phyloP scores from a whole-genome alignment of 2,888 invertebrate genomes.

The Lepidochrysops patricia region DNA sequence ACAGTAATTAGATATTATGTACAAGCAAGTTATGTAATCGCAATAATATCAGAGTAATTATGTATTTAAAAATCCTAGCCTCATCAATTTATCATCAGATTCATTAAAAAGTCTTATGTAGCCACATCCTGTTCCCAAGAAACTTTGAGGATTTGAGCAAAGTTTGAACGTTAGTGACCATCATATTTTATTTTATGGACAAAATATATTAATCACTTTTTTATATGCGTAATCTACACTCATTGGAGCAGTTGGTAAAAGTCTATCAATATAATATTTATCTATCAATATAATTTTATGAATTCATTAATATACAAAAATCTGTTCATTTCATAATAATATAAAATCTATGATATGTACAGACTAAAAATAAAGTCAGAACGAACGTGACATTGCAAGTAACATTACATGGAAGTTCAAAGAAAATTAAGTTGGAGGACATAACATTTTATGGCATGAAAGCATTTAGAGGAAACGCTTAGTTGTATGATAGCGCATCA shows the following conservation, averaged over 20 bases:
- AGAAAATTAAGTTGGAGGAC: conserved; percentile 10
- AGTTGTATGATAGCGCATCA: conserved; percentile 36
- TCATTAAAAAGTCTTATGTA: not conserved
- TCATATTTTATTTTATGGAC: not conserved
- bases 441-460: conserved; percentile 24
- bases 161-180: not conserved
- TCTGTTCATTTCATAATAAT: no score
- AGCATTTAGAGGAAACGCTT: conserved; percentile 37
- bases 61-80: not conserved
- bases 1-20: no score
- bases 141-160: not conserved
- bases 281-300: no score
- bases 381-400: not conserved
- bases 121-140: not conserved
- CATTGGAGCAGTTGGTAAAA: no score
- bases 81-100: not conserved
- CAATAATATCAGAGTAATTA: no score
- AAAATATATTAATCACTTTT: not conserved
- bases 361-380: not conserved
- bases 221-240: not conserved
- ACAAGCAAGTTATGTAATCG: no score
- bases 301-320: no score
- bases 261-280: no score
- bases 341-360: no score
- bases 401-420: conserved; percentile 6